Conservation (phyloP, 2,888 invertebrate species). For the Andrena minutula region DNA sequence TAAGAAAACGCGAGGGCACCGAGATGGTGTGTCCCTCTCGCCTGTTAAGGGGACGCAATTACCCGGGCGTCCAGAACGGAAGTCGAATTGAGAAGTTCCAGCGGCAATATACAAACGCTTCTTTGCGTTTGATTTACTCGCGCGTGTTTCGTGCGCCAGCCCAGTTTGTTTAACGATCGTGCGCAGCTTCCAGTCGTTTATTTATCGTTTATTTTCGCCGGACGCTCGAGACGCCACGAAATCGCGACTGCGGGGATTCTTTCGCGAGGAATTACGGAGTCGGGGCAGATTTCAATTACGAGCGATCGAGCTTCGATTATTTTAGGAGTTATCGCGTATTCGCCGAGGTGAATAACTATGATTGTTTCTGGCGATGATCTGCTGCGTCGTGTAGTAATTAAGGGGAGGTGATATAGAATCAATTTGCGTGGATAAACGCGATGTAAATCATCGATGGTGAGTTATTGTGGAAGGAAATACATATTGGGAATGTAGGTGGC, state of each 20-base stretch:
- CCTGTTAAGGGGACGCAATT: conserved; percentile 70
- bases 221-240: conserved; percentile 6
- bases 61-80: conserved; percentile 52
- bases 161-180: conserved; percentile 49
- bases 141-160: conserved; percentile 2
- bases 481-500: not conserved
- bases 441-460: not conserved
- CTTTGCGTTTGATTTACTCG: conserved; percentile 50
- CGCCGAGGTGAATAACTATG: conserved; percentile 4
- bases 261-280: not conserved
- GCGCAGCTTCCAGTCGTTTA: conserved; percentile 18
- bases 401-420: not conserved
- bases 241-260: not conserved
- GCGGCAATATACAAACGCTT: conserved; percentile 48
- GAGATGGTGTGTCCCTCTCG: conserved; percentile 58
- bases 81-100: conserved; percentile 74
- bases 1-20: conserved; percentile 61
- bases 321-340: not conserved
- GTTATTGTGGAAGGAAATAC: not conserved
- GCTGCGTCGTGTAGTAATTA: conserved; percentile 7
- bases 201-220: conserved; percentile 12
- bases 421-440: not conserved
- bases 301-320: not conserved
- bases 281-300: conserved; percentile 36
- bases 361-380: conserved; percentile 28